These are phyloP conservation scores for Chirona hameri DNA, from an alignment of 2,888 invertebrate genomes.

Conservation along the genomic window DNA sequence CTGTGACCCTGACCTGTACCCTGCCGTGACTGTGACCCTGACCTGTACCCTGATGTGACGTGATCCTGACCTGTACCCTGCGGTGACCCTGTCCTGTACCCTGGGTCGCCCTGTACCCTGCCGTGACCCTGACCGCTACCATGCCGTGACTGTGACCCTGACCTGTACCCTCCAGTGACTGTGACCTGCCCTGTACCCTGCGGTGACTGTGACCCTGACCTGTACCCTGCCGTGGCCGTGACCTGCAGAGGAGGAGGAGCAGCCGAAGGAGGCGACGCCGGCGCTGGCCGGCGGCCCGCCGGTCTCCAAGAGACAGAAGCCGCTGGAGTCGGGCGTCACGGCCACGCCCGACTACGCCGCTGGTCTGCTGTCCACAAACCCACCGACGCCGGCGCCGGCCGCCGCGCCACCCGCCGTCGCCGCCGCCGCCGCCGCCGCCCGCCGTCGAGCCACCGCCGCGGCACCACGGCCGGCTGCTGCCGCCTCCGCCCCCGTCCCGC, in stretches of 20 bases:
- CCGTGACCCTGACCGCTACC: too few relatives aligned
- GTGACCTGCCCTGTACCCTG: slow-evolving; percentile 37
- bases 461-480: slow-evolving; percentile 34
- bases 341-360: slow-evolving; percentile 75
- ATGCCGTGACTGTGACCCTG: too few relatives aligned
- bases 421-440: not conserved
- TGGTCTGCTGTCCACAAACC: slow-evolving; percentile 63
- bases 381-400: slow-evolving; percentile 47
- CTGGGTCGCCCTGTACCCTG: too few relatives aligned
- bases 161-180: slow-evolving; percentile 44
- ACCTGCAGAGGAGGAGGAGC: not conserved
- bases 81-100: not conserved
- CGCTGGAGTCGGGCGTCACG: not conserved
- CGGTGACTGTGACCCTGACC: slow-evolving; percentile 41
- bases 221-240: not conserved
- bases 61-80: slow-evolving; percentile 41
- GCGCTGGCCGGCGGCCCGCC: not conserved
- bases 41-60: slow-evolving; percentile 25
- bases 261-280: not conserved
- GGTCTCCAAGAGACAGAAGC: not conserved
- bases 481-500: too few relatives aligned
- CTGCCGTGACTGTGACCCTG: slow-evolving; percentile 43
- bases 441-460: slow-evolving; percentile 27
- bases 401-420: slow-evolving; percentile 13
- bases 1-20: too few relatives aligned